Conservation (phyloP, 2,113 vertebrate species). For the Stictonetta naevosa region DNA sequence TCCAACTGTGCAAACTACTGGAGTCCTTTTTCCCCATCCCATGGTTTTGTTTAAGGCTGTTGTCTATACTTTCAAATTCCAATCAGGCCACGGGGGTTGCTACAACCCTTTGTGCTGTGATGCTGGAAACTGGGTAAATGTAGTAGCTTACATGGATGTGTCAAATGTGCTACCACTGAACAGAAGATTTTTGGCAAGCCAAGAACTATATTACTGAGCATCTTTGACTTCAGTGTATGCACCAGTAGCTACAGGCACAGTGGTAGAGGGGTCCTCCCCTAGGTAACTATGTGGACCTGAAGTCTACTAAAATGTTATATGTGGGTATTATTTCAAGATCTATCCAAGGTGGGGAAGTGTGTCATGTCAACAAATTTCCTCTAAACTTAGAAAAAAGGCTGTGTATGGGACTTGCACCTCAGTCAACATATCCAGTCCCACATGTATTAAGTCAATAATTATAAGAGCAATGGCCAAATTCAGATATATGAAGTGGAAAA, state of each 20-base stretch:
- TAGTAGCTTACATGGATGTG: not conserved
- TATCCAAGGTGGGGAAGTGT: not conserved
- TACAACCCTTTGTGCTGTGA: not conserved
- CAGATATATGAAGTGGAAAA: not conserved
- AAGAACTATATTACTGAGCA: not conserved
- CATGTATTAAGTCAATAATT: rapidly evolving
- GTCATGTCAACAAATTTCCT: not conserved
- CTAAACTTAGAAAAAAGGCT: not conserved
- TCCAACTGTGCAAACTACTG: not conserved
- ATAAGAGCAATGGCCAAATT: not conserved
- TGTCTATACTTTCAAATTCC: not conserved
- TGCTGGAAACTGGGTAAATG: not conserved
- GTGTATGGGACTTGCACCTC: not conserved
- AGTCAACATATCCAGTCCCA: not conserved
- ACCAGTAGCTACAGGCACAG: not conserved
- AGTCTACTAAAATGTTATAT: not conserved
- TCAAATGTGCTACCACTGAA: not conserved
- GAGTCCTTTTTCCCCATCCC: not conserved
- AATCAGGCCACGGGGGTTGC: rapidly evolving
- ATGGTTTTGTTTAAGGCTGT: not conserved
- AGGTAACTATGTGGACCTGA: not conserved
- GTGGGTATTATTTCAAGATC: not conserved
- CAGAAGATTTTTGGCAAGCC: not conserved
- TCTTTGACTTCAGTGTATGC: not conserved
- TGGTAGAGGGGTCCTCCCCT: rapidly evolving